Conservation (phyloP, 2,888 invertebrate genomes). For the Melinopterus prodromus region DNA sequence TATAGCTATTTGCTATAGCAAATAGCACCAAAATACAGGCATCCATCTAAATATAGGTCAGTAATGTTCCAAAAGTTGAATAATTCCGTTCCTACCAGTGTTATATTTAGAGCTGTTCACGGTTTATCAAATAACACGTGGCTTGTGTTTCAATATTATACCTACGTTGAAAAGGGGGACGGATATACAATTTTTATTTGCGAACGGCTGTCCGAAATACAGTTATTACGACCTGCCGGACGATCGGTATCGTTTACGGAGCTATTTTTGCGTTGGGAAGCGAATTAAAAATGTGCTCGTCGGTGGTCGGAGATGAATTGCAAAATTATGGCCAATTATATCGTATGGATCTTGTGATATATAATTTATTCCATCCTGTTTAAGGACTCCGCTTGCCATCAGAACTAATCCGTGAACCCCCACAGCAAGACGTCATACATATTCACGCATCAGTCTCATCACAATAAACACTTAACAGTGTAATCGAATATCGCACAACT, state of each 20-base stretch:
- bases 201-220: neutral
- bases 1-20: neutral
- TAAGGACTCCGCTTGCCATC: conserved; percentile 11
- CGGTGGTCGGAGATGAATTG: neutral
- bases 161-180: neutral
- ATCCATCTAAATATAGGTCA: neutral
- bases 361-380: conserved; percentile 18
- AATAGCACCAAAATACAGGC: neutral
- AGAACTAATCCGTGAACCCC: conserved; percentile 14
- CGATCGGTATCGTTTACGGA: neutral
- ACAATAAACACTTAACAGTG: neutral
- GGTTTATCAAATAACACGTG: neutral
- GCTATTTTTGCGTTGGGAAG: neutral
- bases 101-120: neutral
- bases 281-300: neutral
- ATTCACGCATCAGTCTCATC: neutral
- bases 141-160: neutral
- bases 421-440: neutral
- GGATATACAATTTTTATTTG: neutral
- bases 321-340: neutral
- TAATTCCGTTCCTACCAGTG: neutral
- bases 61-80: neutral
- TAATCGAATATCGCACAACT: neutral
- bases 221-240: neutral
- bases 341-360: neutral